Percentiles rank a stretch among this genome's conserved stretches.
Conservation (phyloP, 92 coral and sea anemone genomes). For the Galaxea fascicularis region DNA sequence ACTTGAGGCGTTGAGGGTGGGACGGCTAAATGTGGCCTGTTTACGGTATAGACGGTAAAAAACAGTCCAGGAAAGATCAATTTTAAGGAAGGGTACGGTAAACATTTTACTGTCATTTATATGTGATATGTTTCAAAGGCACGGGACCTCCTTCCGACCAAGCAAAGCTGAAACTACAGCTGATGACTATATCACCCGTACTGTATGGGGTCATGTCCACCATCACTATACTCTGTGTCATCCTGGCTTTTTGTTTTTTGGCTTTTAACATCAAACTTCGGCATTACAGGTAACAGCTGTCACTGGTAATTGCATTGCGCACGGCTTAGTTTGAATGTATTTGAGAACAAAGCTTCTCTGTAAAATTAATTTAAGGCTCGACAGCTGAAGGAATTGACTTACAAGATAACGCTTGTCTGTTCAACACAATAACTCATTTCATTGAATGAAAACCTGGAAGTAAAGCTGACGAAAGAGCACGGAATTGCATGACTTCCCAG, state of each 20-base stretch:
- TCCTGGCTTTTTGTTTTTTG: conserved; percentile 66
- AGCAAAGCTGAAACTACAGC: conserved; percentile 23
- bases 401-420: too few species aligned
- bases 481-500: not conserved
- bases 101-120: not conserved
- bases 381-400: too few species aligned
- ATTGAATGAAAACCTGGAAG: too few species aligned
- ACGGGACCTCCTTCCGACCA: conserved; percentile 58
- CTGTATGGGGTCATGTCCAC: conserved; percentile 62
- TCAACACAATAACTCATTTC: too few species aligned
- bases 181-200: conserved; percentile 60
- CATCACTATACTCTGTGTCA: conserved; percentile 51
- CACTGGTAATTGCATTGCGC: not conserved
- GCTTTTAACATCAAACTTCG: conserved; percentile 73
- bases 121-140: conserved; percentile 34
- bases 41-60: too few species aligned
- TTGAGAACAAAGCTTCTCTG: too few species aligned
- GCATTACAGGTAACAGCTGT: conserved; percentile 60
- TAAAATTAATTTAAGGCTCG: too few species aligned
- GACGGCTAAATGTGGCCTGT: too few species aligned
- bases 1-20: too few species aligned
- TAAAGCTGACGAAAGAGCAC: not conserved
- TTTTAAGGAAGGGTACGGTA: not conserved
- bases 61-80: too few species aligned
- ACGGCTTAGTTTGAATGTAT: too few species aligned